phyloP scores from a whole-genome alignment of 2,113 vertebrate genomes.

The Felis chaus region DNA sequence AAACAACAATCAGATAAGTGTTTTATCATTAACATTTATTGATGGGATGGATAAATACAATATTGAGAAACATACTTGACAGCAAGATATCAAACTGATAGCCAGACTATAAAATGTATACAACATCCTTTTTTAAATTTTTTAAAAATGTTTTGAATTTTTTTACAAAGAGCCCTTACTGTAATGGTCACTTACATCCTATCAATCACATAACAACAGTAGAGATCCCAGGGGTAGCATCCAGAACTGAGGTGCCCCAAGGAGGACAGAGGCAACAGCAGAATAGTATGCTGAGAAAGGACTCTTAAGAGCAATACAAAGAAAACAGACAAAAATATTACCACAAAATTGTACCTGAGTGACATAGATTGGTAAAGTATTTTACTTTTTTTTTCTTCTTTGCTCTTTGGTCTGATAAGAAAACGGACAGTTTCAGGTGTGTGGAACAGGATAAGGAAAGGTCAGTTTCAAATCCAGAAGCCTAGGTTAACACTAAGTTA shows the following conservation, averaged over 20 bases:
- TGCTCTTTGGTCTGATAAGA: constrained; percentile 80
- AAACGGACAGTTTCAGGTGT: constrained; percentile 59
- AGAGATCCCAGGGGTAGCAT: constrained; percentile 68
- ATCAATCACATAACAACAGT: constrained; percentile 62
- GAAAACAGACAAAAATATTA: constrained; percentile 68
- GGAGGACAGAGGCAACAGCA: constrained; percentile 65
- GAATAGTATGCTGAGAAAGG: constrained; percentile 57
- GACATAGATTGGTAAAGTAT: constrained; percentile 69
- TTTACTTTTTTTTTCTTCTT: constrained; percentile 57
- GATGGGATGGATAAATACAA: constrained; percentile 84
- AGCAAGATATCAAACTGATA: constrained; percentile 81
- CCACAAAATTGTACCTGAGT: constrained; percentile 81
- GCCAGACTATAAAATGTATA: constrained; percentile 82
- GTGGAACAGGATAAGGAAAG: constrained; percentile 31
- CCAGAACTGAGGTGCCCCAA: constrained; percentile 64
- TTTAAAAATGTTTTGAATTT: constrained; percentile 55
- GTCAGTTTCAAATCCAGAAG: constrained; percentile 65
- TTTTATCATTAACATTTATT: constrained; percentile 81
- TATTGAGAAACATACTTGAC: constrained; percentile 81
- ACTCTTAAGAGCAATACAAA: constrained; percentile 69
- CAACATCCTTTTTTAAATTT: constrained; percentile 66
- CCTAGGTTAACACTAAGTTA: constrained; percentile 42
- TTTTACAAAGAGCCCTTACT: constrained; percentile 80
- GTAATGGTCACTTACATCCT: constrained; percentile 70
- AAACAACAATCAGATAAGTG: constrained; percentile 51